Conservation (phyloP, 2,113 vertebrate genomes). For the Carassius carassius region DNA sequence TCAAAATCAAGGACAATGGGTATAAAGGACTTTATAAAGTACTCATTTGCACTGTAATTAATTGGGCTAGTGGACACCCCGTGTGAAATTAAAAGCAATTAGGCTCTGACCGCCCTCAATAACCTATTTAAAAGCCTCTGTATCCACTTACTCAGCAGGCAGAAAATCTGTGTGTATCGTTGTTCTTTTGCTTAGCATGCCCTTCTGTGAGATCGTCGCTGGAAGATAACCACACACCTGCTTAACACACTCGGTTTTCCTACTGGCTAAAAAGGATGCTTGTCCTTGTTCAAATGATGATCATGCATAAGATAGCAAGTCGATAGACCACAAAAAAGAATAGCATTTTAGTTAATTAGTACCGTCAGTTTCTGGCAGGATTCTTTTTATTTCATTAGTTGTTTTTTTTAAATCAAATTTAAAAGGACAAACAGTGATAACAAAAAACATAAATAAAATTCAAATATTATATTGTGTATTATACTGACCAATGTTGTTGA, state of each 20-base stretch:
- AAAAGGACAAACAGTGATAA: no score
- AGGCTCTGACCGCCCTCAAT: conserved; percentile 1
- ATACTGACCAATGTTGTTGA: no score
- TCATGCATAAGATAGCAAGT: conserved; percentile 32
- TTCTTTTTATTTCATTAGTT: no score
- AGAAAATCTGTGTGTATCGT: conserved; percentile 43
- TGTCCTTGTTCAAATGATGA: conserved; percentile 36
- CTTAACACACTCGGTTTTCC: conserved; percentile 37
- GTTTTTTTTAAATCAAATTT: no score
- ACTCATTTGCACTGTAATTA: conserved; percentile 47
- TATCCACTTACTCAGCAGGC: conserved; percentile 48
- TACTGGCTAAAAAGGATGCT: conserved; percentile 36
- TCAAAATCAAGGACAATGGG: conserved; percentile 44
- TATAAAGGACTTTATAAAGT: conserved; percentile 43
- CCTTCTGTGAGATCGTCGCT: conserved; percentile 42
- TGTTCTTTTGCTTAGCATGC: conserved; percentile 37
- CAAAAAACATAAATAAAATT: no score
- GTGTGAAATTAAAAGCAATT: conserved; percentile 43
- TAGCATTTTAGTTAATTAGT: no score
- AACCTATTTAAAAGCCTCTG: conserved; percentile 44
- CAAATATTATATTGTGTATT: no score
- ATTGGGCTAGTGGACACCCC: conserved; percentile 35
- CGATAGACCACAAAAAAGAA: conserved; percentile 15
- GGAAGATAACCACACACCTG: conserved; percentile 44
- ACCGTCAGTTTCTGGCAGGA: no score